Evolutionary conservation across 2,888 invertebrate genomes (phyloP).

Genomic region (Troilus luridus): DNA sequence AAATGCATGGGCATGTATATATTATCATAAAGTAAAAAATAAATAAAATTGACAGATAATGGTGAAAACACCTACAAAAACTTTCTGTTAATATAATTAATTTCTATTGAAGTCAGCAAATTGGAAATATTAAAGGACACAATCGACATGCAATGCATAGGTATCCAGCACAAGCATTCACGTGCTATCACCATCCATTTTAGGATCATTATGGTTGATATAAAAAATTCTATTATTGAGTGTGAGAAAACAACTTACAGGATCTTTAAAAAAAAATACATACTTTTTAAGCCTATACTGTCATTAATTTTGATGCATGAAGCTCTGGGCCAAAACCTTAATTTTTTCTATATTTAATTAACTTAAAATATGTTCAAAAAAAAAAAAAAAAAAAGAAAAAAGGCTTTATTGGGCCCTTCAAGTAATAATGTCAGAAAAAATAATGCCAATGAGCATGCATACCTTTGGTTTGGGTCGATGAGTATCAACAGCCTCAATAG

Average conservation of each 20-base stretch:
- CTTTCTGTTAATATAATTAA: not conserved
- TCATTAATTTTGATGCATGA: not conserved
- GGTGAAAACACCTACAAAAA: not conserved
- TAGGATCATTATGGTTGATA: not conserved
- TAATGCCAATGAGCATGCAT: conserved; percentile 66
- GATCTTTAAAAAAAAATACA: not conserved
- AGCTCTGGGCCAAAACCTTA: not conserved
- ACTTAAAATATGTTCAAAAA: not conserved
- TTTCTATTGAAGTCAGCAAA: not conserved
- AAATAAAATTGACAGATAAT: not conserved
- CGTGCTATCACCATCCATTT: not conserved
- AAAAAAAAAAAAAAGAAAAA: not conserved
- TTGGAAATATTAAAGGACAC: not conserved
- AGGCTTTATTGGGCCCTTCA: not conserved
- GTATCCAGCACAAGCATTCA: not conserved
- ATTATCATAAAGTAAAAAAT: no score
- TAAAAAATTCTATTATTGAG: not conserved
- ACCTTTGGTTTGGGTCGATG: conserved; percentile 93
- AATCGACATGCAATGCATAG: not conserved
- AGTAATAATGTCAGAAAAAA: not conserved
- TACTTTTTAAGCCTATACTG: not conserved
- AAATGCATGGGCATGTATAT: no score
- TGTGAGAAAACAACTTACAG: not conserved
- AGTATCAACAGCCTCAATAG: conserved; percentile 95
- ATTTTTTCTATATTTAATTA: not conserved